Conservation (phyloP, 2,888 invertebrate species). For the Cremastinae sp. region DNA sequence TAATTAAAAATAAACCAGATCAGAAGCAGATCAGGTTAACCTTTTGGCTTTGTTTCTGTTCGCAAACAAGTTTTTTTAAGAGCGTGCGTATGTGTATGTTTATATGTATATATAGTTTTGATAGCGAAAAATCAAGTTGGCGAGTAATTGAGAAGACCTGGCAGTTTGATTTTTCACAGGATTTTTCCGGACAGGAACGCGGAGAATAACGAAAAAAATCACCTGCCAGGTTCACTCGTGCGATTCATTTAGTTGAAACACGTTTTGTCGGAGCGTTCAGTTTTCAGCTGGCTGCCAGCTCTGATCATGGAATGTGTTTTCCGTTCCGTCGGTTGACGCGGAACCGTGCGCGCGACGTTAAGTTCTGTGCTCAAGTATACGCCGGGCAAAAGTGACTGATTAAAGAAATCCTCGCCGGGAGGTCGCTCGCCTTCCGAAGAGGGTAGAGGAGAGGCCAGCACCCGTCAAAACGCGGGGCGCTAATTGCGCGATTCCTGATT, state of each 20-base stretch:
- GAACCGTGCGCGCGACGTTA: constrained; percentile 7
- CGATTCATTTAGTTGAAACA: constrained; percentile 72
- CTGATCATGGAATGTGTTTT: constrained; percentile 53
- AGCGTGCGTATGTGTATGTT: too few relatives aligned
- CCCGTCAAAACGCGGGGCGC: constrained; percentile 74
- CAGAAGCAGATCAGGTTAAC: too few relatives aligned
- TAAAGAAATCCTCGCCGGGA: constrained; percentile 75
- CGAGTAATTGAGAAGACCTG: too few relatives aligned
- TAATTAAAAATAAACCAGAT: too few relatives aligned
- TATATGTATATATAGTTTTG: too few relatives aligned
- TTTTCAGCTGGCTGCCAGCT: constrained; percentile 18
- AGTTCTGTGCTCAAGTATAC: constrained; percentile 45
- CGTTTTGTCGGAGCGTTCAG: constrained; percentile 55
- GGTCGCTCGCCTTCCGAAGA: constrained; percentile 63
- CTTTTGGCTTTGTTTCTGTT: too few relatives aligned
- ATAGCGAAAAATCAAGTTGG: too few relatives aligned
- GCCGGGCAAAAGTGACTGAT: constrained; percentile 73
- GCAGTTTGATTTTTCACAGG: constrained; percentile 10
- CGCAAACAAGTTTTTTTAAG: too few relatives aligned
- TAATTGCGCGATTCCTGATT: constrained; percentile 75
- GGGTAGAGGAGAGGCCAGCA: constrained; percentile 53
- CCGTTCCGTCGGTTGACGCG: constrained; percentile 52
- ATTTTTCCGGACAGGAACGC: constrained; percentile 31
- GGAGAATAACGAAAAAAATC: constrained; percentile 72
- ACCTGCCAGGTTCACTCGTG: constrained; percentile 74